These are phyloP conservation scores for Cheilosia grossa DNA, from an alignment of 2,888 invertebrate species.

Conservation along the genomic window DNA sequence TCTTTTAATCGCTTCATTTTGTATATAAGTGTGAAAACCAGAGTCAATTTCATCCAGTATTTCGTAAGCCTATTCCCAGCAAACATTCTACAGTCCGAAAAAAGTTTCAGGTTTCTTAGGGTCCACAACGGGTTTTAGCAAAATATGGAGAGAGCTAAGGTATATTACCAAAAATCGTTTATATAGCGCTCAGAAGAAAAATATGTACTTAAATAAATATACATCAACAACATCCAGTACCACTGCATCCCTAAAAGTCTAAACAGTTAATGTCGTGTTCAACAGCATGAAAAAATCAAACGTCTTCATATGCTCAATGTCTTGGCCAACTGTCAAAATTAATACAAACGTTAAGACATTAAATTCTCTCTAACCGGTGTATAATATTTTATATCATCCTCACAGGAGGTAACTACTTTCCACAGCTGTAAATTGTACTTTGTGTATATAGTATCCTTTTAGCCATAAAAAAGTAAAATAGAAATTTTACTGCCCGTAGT, in stretches of 20 bases:
- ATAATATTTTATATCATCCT: constrained; percentile 10
- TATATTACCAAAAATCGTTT: too few species aligned
- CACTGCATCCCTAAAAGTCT: neutral
- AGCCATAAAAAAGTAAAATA: constrained; percentile 30
- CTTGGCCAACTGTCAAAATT: constrained; percentile 39
- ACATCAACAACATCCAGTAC: too few species aligned
- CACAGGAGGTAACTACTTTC: constrained; percentile 19
- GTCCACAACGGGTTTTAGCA: too few species aligned
- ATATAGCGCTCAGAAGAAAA: too few species aligned
- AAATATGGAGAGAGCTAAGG: too few species aligned
- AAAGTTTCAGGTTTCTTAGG: too few species aligned
- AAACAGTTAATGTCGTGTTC: constrained; percentile 5
- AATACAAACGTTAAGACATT: constrained; percentile 19
- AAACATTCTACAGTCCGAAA: too few species aligned
- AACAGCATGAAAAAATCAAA: constrained; percentile 30
- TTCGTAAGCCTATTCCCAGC: too few species aligned
- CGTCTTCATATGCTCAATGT: constrained; percentile 2
- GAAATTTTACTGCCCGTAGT: constrained; percentile 22
- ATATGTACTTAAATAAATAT: too few species aligned
- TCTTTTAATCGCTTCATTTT: too few species aligned
- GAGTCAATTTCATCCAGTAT: too few species aligned
- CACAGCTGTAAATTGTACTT: constrained; percentile 42
- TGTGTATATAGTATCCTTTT: constrained; percentile 1
- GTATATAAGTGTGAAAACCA: too few species aligned
- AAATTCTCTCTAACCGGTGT: constrained; percentile 24